These are phyloP conservation scores for Drosophila pegasa DNA, from an alignment of 2,888 invertebrate species.

Conservation along the genomic window DNA sequence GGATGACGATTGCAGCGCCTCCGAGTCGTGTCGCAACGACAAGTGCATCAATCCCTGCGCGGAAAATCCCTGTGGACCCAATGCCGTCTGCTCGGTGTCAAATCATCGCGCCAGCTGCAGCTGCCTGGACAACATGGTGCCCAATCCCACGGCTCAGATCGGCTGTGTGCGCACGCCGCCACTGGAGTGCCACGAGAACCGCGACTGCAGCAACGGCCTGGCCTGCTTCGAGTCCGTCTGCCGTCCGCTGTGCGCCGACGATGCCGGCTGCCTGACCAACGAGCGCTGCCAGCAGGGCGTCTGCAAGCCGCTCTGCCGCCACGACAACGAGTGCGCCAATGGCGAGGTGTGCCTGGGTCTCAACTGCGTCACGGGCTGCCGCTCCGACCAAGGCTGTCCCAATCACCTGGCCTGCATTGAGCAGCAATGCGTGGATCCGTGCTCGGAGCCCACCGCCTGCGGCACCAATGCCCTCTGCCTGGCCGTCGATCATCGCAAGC, in stretches of 20 bases:
- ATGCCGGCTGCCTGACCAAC: conserved; percentile 91
- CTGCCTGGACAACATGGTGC: conserved; percentile 91
- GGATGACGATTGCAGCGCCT: conserved; percentile 94
- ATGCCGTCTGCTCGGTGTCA: conserved; percentile 91
- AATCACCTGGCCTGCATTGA: conserved; percentile 90
- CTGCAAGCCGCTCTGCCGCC: conserved; percentile 93
- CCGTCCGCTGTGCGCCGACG: conserved; percentile 91
- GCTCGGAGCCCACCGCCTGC: conserved; percentile 91
- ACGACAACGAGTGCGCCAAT: conserved; percentile 93
- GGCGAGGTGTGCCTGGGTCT: conserved; percentile 94
- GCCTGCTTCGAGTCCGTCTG: conserved; percentile 91
- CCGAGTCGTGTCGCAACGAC: conserved; percentile 92
- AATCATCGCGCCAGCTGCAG: conserved; percentile 93
- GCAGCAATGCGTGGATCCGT: conserved; percentile 92
- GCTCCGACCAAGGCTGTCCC: conserved; percentile 91
- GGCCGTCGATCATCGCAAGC: conserved; percentile 89
- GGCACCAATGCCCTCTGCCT: conserved; percentile 93
- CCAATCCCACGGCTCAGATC: conserved; percentile 94
- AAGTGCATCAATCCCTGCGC: conserved; percentile 92
- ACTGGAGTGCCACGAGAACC: conserved; percentile 90
- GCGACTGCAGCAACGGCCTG: conserved; percentile 90
- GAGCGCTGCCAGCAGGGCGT: conserved; percentile 89
- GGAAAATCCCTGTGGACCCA: conserved; percentile 93
- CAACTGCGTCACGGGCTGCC: conserved; percentile 92
- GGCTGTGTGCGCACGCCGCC: conserved; percentile 94